Percentiles rank a stretch among this genome's conserved stretches.
phyloP scores from a whole-genome alignment of 2,797 vertebrate genomes.

The Mus spretus region DNA sequence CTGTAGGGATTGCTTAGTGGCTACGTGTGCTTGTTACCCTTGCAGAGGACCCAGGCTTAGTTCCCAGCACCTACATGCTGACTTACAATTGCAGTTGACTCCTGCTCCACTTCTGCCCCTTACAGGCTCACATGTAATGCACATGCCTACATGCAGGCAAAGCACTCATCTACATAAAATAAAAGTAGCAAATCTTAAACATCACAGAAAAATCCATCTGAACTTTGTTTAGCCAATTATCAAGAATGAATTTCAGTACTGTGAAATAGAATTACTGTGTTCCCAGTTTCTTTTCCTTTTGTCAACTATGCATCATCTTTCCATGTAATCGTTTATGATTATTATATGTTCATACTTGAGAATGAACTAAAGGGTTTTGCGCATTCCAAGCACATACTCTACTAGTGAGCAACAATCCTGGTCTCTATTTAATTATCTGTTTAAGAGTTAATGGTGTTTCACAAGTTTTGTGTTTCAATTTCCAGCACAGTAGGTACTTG shows the following conservation, averaged over 20 bases:
- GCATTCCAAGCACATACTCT: background rate
- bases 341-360: background rate
- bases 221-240: conserved; percentile 19
- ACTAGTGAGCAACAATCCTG: background rate
- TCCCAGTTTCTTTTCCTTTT: background rate
- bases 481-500: conserved; percentile 1
- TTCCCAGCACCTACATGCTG: background rate
- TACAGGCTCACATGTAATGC: background rate
- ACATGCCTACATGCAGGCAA: background rate
- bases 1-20: background rate
- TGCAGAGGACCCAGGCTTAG: background rate
- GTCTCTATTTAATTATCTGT: background rate
- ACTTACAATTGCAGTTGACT: background rate
- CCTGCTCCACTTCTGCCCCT: background rate
- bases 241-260: conserved; percentile 50
- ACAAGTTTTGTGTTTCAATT: conserved; percentile 37
- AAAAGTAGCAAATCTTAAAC: background rate
- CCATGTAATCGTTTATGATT: background rate
- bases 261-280: background rate
- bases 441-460: conserved; percentile 1
- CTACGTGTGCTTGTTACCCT: background rate
- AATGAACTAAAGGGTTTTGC: background rate
- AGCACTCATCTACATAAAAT: background rate
- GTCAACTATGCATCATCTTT: background rate
- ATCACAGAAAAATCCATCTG: background rate